Base-by-base conservation (phyloP, 2,113 vertebrate genomes). In the Corythaixoides concolor region DNA sequence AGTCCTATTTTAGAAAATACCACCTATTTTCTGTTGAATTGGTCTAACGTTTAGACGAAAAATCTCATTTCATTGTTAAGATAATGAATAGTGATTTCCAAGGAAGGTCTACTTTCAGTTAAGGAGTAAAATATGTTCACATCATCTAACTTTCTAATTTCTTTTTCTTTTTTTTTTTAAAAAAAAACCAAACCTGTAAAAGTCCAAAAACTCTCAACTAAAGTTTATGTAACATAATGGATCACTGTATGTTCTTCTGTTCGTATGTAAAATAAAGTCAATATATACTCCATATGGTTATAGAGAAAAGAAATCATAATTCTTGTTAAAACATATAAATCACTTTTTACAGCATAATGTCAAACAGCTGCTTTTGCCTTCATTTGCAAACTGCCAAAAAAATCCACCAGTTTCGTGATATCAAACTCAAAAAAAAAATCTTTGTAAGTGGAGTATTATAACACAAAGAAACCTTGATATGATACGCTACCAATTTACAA, bases 191-290 rank as follows among this genome's bases (percentile, higher is more conserved):
- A n/a, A n/a, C n/a, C n/a, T n/a, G n/a, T n/a, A n/a, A n/a, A n/a
- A n/a, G 17, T 66, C 1, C 7, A n/a, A 84, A 86, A 45, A 0
- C 0, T 13, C 22, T 43, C n/a, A 66, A 45, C 9, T 47, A 8
- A 30, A 78, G 13, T 70, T 80, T 55, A 74, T 33, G 13, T 9
- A 69, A n/a, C 9, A 9, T 15, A 84, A 89, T 32, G 55, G 26
- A 82, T 58, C 7, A 5, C 12, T 0, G 0, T 17, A 68, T 23
- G 6, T 66, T 67, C 58, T 66, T 76, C 49, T 66, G 35, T 69
- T 89, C 39, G 23, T 24, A 41, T 12, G 39, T 27, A 81, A 88
- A 90, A 85, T 33, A 30, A 88, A 92, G 28, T 35, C 28, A 55
- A 56, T 62, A 67, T 67, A 47, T 84, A 92, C 73, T 63, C 41